Evolutionary conservation across 2,888 invertebrate genomes (phyloP), one percentile per base, ranked within the genome.

Genomic region (Parasteatoda lunata): DNA sequence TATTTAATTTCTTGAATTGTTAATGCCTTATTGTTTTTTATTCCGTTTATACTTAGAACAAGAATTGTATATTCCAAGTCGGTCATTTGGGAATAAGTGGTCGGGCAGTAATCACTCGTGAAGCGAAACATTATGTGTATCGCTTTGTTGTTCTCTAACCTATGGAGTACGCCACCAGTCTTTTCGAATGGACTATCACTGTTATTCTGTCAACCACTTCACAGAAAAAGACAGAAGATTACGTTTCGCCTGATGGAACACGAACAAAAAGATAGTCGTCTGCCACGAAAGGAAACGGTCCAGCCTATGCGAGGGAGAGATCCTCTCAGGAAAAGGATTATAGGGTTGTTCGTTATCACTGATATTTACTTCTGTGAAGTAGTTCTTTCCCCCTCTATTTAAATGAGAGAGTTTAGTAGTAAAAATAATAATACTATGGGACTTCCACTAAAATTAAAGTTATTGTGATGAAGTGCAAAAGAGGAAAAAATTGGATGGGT

Each of bases 101-200:
- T 9, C 59, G 59, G 59, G 59, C 11, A 59, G n/a, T n/a, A 9
- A n/a, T n/a, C 59, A 59, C n/a, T 59, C 59, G 9, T 59, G 8
- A 59, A 59, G 59, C 59, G 59, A 59, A 59, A 59, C 59, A 59
- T 59, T 59, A 59, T 59, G 59, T 59, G 59, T 59, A 59, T 59
- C 59, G 59, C 30, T 59, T 59, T 59, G 59, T 59, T 59, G n/a
- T 59, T 13, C 59, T n/a, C 59, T 13, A 9, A 59, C 59, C 59
- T 59, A 59, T 59, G n/a, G n/a, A 59, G 59, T n/a, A 59, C n/a
- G 59, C 59, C 59, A 59, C 59, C 59, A 13, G 59, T n/a, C n/a
- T 59, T n/a, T 59, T 59, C 11, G 59, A 59, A n/a, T 59, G 59
- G 59, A 59, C 59, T 59, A 59, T 59, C 59, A 7, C 59, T 13